Conservation (phyloP, 64 coral and sea anemone genomes). For the Stichodactyla mertensii region DNA sequence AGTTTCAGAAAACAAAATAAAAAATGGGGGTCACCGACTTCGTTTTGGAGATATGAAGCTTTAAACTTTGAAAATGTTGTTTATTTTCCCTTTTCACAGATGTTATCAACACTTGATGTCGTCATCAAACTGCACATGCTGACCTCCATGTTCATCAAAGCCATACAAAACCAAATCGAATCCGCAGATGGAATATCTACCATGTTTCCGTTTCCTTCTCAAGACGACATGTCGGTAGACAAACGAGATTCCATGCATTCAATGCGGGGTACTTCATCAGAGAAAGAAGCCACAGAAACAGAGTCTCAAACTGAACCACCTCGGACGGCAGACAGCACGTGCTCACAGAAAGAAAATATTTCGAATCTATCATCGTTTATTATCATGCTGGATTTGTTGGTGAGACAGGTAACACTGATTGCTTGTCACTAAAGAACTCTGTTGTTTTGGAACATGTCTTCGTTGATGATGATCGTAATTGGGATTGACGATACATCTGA, state of each 20-base stretch:
- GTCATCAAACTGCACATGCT: constrained; percentile 83
- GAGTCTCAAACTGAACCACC: constrained; percentile 42
- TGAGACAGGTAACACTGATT: constrained; percentile 76
- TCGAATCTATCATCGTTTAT: constrained; percentile 84
- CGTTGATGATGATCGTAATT: too few relatives aligned
- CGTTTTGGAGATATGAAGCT: too few relatives aligned
- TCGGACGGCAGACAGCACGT: not conserved
- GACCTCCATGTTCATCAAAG: constrained; percentile 84
- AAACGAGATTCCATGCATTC: not conserved
- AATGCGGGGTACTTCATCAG: not conserved
- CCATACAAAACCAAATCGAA: constrained; percentile 71
- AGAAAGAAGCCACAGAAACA: constrained; percentile 26
- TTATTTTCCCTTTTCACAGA: constrained; percentile 44
- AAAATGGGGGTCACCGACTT: too few relatives aligned
- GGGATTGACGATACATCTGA: too few relatives aligned
- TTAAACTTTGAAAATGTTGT: too few relatives aligned
- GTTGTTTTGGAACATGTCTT: too few relatives aligned
- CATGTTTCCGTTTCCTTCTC: constrained; percentile 73
- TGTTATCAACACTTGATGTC: constrained; percentile 80
- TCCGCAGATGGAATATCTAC: constrained; percentile 60
- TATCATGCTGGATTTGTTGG: constrained; percentile 94
- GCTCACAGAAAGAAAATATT: constrained; percentile 11
- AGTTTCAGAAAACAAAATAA: too few relatives aligned
- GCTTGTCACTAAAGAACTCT: too few relatives aligned
- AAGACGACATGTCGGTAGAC: not conserved